phyloP scores from a whole-genome alignment of 2,888 invertebrate genomes.

The Synanthedon tipuliformis region DNA sequence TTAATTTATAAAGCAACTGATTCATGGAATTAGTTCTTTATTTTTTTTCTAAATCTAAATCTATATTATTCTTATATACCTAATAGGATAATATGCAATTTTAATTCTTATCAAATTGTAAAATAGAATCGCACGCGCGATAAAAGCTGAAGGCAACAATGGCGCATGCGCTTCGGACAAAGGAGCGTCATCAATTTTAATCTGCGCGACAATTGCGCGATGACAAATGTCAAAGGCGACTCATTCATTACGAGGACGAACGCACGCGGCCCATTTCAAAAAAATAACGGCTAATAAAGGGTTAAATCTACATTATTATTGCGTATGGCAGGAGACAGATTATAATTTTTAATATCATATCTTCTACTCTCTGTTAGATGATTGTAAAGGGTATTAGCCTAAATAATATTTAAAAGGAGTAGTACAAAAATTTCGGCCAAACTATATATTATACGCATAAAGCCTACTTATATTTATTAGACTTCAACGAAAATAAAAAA shows the following conservation, averaged over 20 bases:
- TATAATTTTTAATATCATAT: slow-evolving; percentile 21
- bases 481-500: no score
- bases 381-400: no score
- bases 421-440: no score
- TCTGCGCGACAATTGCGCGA: slow-evolving; percentile 67
- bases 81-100: slow-evolving; percentile 1
- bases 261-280: slow-evolving; percentile 46
- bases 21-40: no score
- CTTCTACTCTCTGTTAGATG: neutral
- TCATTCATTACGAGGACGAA: slow-evolving; percentile 58
- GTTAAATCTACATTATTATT: slow-evolving; percentile 49
- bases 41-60: no score
- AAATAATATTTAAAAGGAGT: no score
- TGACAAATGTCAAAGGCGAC: slow-evolving; percentile 66
- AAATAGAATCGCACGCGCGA: slow-evolving; percentile 36
- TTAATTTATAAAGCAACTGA: no score
- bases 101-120: slow-evolving; percentile 23
- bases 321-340: slow-evolving; percentile 34
- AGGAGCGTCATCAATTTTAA: slow-evolving; percentile 69
- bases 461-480: no score
- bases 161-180: slow-evolving; percentile 45
- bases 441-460: no score
- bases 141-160: slow-evolving; percentile 30
- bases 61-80: no score
- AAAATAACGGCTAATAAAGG: slow-evolving; percentile 60